Percentiles rank a stretch among this genome's conserved stretches.
Conservation (phyloP, 1,140 invertebrate species). For the Calephelis nemesis region DNA sequence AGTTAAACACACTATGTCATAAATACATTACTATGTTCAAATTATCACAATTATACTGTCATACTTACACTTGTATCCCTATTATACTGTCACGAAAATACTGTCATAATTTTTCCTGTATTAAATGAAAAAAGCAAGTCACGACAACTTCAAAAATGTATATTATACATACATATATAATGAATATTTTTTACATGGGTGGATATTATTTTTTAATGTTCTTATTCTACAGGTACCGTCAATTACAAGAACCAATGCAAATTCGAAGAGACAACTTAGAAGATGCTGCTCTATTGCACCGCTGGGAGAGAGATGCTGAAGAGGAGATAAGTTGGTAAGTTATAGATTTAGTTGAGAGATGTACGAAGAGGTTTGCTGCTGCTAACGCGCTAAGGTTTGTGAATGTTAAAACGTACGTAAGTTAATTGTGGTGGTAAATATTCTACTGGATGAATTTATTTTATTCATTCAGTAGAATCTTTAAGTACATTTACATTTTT, state of each 20-base stretch:
- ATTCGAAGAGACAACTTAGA: constrained; percentile 93
- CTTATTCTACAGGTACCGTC: constrained; percentile 83
- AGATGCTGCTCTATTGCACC: constrained; percentile 91
- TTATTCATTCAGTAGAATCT: too few relatives aligned
- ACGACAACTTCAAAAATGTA: too few relatives aligned
- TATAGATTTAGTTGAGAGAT: background rate
- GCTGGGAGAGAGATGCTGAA: constrained; percentile 91
- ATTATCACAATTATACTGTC: background rate
- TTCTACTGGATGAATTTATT: too few relatives aligned
- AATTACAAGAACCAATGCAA: constrained; percentile 93
- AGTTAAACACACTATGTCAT: background rate
- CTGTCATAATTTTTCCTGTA: too few relatives aligned
- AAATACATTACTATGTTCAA: background rate
- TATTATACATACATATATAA: too few relatives aligned
- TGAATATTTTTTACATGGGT: background rate
- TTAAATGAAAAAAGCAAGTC: too few relatives aligned
- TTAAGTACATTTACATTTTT: too few relatives aligned
- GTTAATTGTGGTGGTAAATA: too few relatives aligned
- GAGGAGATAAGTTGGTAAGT: constrained; percentile 90
- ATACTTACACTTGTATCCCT: background rate
- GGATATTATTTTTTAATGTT: background rate
- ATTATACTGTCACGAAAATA: too few relatives aligned
- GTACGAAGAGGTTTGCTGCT: background rate
- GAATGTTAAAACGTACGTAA: too few relatives aligned
- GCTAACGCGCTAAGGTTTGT: too few relatives aligned